These are phyloP conservation scores for Phaenicophaeus curvirostris DNA, from an alignment of 2,797 vertebrate genomes.

Conservation along the genomic window DNA sequence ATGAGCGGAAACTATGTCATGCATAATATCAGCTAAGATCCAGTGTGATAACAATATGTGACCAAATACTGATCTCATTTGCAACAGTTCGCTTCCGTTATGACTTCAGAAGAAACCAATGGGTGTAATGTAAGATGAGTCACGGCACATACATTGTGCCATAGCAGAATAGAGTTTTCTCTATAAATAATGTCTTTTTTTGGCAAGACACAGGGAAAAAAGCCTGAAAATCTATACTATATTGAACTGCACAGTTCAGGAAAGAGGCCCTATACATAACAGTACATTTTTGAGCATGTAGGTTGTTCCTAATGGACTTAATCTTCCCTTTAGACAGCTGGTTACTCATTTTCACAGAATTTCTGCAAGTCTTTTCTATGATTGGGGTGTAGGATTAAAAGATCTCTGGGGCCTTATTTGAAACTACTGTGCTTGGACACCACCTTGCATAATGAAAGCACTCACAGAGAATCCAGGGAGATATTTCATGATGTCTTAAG, in stretches of 20 bases:
- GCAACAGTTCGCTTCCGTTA: neutral
- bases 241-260: neutral
- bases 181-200: constrained; percentile 12
- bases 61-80: constrained; percentile 20
- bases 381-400: neutral
- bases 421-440: neutral
- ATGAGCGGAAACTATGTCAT: neutral
- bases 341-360: neutral
- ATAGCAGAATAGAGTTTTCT: neutral
- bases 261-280: neutral
- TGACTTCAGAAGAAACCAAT: constrained; percentile 16
- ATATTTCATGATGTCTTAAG: neutral
- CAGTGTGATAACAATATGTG: neutral
- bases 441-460: neutral
- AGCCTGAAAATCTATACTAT: neutral
- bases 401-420: neutral
- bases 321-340: neutral
- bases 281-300: neutral
- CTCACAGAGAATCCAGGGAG: neutral
- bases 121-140: neutral
- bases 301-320: neutral
- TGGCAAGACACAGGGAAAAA: neutral
- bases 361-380: neutral
- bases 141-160: neutral
- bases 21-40: neutral